Percentiles rank a stretch among this genome's conserved stretches.
Evolutionary conservation across 2,797 vertebrate genomes (phyloP).

Genomic region (Phataginus tricuspis): DNA sequence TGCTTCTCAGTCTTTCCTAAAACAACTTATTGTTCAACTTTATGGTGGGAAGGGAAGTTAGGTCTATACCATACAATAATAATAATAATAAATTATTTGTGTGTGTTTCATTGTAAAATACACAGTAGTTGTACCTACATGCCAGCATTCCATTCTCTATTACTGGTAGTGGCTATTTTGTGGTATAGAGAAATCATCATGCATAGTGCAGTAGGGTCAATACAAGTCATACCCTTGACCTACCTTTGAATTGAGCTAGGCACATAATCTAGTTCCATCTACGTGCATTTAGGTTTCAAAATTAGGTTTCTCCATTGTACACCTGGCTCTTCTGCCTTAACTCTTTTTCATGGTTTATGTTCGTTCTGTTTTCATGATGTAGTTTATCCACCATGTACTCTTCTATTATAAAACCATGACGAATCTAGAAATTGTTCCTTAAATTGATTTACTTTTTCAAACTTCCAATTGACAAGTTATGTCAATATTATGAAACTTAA

Average conservation of each 20-base stretch:
- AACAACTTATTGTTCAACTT: background rate
- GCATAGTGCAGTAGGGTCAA: fast-evolving
- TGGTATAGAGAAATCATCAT: background rate
- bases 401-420: background rate
- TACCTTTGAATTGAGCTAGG: background rate
- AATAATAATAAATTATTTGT: background rate
- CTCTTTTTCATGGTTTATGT: background rate
- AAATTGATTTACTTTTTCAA: background rate
- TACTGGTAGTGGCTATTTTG: background rate
- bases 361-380: background rate
- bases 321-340: background rate
- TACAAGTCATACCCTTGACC: background rate
- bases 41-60: background rate
- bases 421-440: background rate
- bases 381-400: background rate
- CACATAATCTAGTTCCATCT: background rate
- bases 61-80: background rate
- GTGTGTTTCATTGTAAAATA: background rate
- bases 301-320: background rate
- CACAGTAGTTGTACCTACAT: background rate
- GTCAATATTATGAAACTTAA: background rate
- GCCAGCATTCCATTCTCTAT: background rate
- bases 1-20: background rate
- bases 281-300: background rate
- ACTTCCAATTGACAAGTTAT: background rate